Percentiles rank a stretch among this genome's conserved stretches.
Conservation (phyloP, 2,113 vertebrate genomes). For the Pungitius pungitius region DNA sequence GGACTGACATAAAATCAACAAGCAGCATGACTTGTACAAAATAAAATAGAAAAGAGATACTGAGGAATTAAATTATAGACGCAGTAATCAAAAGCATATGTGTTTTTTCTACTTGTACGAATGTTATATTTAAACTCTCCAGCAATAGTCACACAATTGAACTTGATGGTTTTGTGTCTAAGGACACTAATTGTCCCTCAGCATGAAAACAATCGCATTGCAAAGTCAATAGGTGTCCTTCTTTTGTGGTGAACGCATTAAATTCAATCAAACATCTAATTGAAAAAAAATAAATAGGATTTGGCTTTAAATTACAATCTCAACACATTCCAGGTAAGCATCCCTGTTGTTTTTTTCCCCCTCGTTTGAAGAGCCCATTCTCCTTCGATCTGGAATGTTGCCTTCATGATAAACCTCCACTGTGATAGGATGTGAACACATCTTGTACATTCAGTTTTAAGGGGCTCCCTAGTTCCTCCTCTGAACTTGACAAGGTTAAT, state of each 20-base stretch:
- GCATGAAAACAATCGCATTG: background rate
- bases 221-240: background rate
- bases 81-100: background rate
- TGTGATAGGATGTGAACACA: slow-evolving; percentile 44
- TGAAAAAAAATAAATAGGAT: too few relatives aligned
- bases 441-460: slow-evolving; percentile 68
- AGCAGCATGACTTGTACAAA: background rate
- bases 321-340: background rate
- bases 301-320: background rate
- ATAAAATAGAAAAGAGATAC: background rate
- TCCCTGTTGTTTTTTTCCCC: slow-evolving; percentile 6
- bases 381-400: slow-evolving; percentile 38
- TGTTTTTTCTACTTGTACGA: too few relatives aligned
- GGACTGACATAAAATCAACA: background rate
- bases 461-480: slow-evolving; percentile 23
- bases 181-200: background rate
- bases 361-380: slow-evolving; percentile 26
- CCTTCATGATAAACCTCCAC: slow-evolving; percentile 36
- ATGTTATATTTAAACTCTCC: too few relatives aligned
- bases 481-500: slow-evolving; percentile 72
- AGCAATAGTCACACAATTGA: background rate
- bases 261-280: background rate
- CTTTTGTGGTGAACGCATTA: background rate
- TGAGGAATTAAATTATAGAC: background rate
- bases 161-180: background rate